phyloP scores from a whole-genome alignment of 1,140 invertebrate genomes.

The Aphelenchoides fujianensis region DNA sequence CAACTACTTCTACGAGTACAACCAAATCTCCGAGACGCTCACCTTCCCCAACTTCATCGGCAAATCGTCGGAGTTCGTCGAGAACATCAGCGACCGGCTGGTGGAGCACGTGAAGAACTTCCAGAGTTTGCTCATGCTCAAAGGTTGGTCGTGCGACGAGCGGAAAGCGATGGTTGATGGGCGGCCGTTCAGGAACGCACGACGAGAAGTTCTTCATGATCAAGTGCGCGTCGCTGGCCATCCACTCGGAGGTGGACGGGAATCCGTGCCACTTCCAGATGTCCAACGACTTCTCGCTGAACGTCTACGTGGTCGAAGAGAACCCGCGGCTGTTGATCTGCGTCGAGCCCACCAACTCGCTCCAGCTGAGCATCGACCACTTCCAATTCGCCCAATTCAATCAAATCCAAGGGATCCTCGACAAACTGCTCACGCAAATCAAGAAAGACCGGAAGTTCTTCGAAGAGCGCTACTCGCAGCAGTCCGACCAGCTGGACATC shows the following conservation, averaged over 20 bases:
- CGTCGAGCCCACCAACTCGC: constrained; percentile 32
- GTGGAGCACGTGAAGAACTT: constrained; percentile 15
- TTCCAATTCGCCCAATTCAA: constrained; percentile 49
- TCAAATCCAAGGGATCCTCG: constrained; percentile 28
- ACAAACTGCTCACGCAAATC: constrained; percentile 40
- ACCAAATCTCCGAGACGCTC: not conserved
- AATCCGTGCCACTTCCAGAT: not conserved
- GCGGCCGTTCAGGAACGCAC: not conserved
- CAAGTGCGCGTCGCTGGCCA: constrained; percentile 10
- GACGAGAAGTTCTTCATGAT: constrained; percentile 19
- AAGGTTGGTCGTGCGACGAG: not conserved
- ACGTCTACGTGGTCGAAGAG: constrained; percentile 20
- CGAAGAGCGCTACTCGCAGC: constrained; percentile 18
- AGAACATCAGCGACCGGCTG: not conserved
- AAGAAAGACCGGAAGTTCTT: constrained; percentile 43
- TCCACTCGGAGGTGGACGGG: constrained; percentile 11
- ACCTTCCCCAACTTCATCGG: constrained; percentile 3
- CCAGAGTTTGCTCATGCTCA: constrained; percentile 5
- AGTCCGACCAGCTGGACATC: not conserved
- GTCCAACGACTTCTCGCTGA: constrained; percentile 15
- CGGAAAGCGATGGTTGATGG: not conserved
- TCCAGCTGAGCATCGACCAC: constrained; percentile 45
- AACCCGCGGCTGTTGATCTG: constrained; percentile 17
- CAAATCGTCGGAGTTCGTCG: constrained; percentile 7
- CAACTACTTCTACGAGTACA: constrained; percentile 30